Percentiles rank a stretch among this genome's conserved stretches.
These are phyloP conservation scores for Brachionus calyciflorus DNA, from an alignment of 1,140 invertebrate genomes.

Conservation along the genomic window DNA sequence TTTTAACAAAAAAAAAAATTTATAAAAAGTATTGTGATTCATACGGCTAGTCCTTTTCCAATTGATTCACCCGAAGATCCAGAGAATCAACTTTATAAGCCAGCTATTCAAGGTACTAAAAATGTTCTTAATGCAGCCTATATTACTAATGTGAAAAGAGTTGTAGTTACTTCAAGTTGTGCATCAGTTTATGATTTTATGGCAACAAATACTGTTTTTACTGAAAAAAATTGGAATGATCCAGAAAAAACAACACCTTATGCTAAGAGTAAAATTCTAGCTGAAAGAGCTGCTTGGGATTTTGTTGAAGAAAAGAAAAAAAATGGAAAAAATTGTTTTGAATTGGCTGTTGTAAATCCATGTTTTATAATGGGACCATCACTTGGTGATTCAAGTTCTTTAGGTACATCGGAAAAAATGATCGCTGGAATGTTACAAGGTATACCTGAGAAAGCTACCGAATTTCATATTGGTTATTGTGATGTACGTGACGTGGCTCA, in stretches of 20 bases:
- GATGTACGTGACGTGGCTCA: constrained; percentile 66
- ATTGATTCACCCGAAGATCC: constrained; percentile 57
- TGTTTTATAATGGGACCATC: constrained; percentile 63
- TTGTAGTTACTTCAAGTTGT: constrained; percentile 65
- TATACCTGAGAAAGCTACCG: background rate
- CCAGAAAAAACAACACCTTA: constrained; percentile 57
- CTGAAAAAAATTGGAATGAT: constrained; percentile 64
- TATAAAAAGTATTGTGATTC: constrained; percentile 56
- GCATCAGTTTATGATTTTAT: constrained; percentile 51
- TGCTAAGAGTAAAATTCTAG: constrained; percentile 64
- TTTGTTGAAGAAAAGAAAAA: constrained; percentile 62
- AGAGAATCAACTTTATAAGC: constrained; percentile 59
- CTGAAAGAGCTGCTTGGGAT: constrained; percentile 66
- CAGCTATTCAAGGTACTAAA: constrained; percentile 65
- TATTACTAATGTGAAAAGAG: constrained; percentile 61
- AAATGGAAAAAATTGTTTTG: constrained; percentile 57
- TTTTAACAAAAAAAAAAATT: constrained; percentile 47
- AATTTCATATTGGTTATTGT: constrained; percentile 49
- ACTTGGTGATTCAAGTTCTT: constrained; percentile 49
- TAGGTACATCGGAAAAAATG: constrained; percentile 55
- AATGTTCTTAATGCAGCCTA: constrained; percentile 63
- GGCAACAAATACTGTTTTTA: constrained; percentile 62
- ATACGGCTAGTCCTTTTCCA: constrained; percentile 66
- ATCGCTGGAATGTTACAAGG: background rate
- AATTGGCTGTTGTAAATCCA: constrained; percentile 64